Evolutionary conservation across 2,888 invertebrate genomes (phyloP), one percentile per base, ranked within the genome.

Genomic region (Brachyptera risi): DNA sequence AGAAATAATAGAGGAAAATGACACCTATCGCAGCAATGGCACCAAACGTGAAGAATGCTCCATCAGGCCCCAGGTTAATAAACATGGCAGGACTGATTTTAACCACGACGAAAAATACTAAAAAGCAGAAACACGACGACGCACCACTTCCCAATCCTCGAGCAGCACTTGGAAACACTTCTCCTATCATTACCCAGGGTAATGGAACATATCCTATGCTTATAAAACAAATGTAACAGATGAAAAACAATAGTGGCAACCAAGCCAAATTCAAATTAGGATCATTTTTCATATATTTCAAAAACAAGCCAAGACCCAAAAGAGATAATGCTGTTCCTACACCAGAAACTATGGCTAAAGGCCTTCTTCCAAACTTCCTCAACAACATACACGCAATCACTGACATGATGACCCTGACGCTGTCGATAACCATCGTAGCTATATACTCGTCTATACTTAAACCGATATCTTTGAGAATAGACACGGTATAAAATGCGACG

Each of bases 171-270:
- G 87, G 81, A 69, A 87, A 88, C 27, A 69, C 66, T 73, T 90
- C 89, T 0, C 87, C 87, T 66, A 86, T 84, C 82, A 89, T 83
- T 27, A 86, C 83, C 83, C 88, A 89, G 0, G 88, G 88, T 56
- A 89, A 69, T 0, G 87, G 86, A 11, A 84, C 79, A 17, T 85
- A 70, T 0, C 88, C 86, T 57, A 83, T 76, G 1, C 81, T 79
- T 51, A 84, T 78, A 56, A 83, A 82, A 44, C 80, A 77, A 11
- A 84, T 83, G 68, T 85, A 85, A 1, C 76, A 69, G 71, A 85
- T 70, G 56, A 84, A 69, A 71, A 80, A 76, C 65, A 79, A 70
- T 67, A 83, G 68, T 0, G 82, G 78, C 3, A 80, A 62, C 79
- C 80, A 81, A 1, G 79, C 75, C 71, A 76, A 73, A 58, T 76